Evolutionary conservation across 2,797 vertebrate species (phyloP), one percentile per base, ranked within the genome.

Genomic region (Betta splendens): DNA sequence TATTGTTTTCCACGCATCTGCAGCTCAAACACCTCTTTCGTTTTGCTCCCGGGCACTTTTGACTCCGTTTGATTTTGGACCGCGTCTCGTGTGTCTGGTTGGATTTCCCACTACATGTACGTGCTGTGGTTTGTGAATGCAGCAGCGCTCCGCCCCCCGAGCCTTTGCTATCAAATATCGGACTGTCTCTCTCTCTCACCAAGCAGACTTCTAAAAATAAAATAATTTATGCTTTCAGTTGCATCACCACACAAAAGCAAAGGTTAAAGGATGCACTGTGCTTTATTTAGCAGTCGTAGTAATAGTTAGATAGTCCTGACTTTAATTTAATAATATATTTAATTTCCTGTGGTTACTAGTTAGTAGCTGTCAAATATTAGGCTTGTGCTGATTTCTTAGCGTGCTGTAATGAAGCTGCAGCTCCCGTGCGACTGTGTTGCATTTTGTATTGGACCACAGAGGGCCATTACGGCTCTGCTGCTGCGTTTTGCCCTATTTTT

Each of bases 401-500:
- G 28, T 43, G 32, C 39, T 33, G 29, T 37, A 50, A 43, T 49
- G 16, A 35, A 36, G 7, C 9, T 10, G 35, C 48, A 25, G 23
- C 18, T 42, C 2, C 38, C 10, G 7, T 71, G 10, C 29, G 29
- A 32, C 26, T 33, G 22, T 42, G 23, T 37, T 59, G 40, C 32
- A 49, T 50, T 29, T 62, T 17, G 33, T 18, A 63, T 29, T 3
- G 50, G 60, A 56, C 44, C 46, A 26, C 56, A 60, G 47, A 75
- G 66, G 70, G 39, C 45, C 46, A 54, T 54, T 36, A 12, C 16
- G 51, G 51, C 54, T 42, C 64, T 13, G 40, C 58, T 58, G 69
- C 75, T 81, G 69, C 26, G 65, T 56, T 80, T 49, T 84, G 75
- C 11, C 72, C 75, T 67, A 81, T 66, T 71, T 84, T 35, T 38